phyloP scores from a whole-genome alignment of 2,888 invertebrate genomes.

The Epiblema foenella region DNA sequence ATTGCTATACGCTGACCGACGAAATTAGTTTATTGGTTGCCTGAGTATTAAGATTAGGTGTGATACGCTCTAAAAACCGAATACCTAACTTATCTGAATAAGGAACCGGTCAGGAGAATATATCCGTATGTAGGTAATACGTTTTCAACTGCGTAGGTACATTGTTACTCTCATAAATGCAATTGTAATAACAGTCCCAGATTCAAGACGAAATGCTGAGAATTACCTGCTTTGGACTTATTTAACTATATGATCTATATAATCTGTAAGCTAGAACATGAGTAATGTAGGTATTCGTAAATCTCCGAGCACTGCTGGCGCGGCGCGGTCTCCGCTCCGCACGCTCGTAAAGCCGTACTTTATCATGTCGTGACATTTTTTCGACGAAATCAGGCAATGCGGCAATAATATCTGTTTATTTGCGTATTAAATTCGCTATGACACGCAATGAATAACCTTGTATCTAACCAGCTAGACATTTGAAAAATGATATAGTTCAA shows the following conservation, averaged over 20 bases:
- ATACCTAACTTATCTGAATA: background rate
- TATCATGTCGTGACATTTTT: conserved; percentile 60
- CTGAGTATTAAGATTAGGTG: background rate
- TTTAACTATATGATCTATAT: background rate
- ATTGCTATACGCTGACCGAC: conserved; percentile 28
- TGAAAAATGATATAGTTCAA: background rate
- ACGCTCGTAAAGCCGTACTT: conserved; percentile 50
- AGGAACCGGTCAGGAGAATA: background rate
- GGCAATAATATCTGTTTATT: conserved; percentile 54
- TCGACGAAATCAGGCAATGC: conserved; percentile 53
- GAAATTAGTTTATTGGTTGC: conserved; percentile 9
- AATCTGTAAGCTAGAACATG: background rate
- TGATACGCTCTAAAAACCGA: conserved; percentile 15
- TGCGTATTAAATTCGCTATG: conserved; percentile 58
- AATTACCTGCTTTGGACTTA: background rate
- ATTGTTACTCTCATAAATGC: background rate
- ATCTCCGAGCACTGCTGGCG: background rate
- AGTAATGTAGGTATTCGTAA: conserved; percentile 11
- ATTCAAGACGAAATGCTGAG: background rate
- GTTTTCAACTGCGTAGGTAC: too few species aligned
- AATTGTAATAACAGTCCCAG: background rate
- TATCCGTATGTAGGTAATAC: too few species aligned
- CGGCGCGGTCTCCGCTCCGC: conserved; percentile 10
- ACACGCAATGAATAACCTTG: conserved; percentile 62
- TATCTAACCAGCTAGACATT: conserved; percentile 45